Percentiles rank a stretch among this genome's conserved stretches.
These are phyloP conservation scores for Myopa testacea DNA, from an alignment of 2,888 invertebrate genomes.

Conservation along the genomic window DNA sequence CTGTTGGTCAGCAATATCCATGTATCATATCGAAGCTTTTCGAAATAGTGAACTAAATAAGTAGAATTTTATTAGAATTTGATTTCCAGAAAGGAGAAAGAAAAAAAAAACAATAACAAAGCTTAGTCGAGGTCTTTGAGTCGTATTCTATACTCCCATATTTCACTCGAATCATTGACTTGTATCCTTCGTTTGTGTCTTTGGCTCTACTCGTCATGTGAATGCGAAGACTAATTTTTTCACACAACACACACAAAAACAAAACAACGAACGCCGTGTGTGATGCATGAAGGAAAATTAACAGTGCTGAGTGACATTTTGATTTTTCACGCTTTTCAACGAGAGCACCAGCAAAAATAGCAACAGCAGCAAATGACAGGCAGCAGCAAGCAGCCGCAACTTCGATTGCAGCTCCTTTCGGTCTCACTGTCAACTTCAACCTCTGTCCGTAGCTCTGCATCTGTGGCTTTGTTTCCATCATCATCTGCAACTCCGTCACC, in stretches of 20 bases:
- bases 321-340: slow-evolving; percentile 37
- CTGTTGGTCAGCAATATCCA: too few relatives aligned
- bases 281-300: slow-evolving; percentile 20
- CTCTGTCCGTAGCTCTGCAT: neutral
- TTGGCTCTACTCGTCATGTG: too few relatives aligned
- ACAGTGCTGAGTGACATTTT: slow-evolving; percentile 35
- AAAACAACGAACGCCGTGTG: neutral
- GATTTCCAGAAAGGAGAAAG: too few relatives aligned
- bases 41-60: too few relatives aligned
- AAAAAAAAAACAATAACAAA: too few relatives aligned
- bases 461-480: too few relatives aligned
- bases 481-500: neutral
- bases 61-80: too few relatives aligned
- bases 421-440: neutral
- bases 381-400: neutral
- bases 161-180: too few relatives aligned
- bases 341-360: neutral
- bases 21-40: too few relatives aligned
- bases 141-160: too few relatives aligned
- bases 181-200: too few relatives aligned
- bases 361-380: neutral
- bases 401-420: neutral
- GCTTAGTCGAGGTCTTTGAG: too few relatives aligned
- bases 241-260: neutral
- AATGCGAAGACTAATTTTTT: neutral